Conservation (phyloP, 2,888 invertebrate species). For the Octonoba sinensis region DNA sequence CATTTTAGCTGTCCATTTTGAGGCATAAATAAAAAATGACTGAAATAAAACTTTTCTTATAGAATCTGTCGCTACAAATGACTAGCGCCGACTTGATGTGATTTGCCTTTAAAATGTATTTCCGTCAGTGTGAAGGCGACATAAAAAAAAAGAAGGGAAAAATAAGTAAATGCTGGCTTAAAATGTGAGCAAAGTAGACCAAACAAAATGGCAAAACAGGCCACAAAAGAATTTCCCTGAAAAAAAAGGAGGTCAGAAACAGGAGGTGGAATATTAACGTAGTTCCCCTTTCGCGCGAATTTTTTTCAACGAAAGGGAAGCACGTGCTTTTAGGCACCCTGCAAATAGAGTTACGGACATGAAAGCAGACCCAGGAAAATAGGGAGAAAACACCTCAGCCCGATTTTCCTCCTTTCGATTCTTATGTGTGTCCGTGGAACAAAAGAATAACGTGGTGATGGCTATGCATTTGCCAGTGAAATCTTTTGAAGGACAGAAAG, state of each 20-base stretch:
- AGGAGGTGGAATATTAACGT: slow-evolving; percentile 11
- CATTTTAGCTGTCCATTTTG: too few relatives aligned
- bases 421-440: neutral
- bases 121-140: too few relatives aligned
- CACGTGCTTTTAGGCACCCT: slow-evolving; percentile 12
- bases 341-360: slow-evolving; percentile 13
- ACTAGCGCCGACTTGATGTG: too few relatives aligned
- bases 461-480: slow-evolving; percentile 15
- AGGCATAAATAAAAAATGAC: too few relatives aligned
- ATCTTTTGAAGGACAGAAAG: slow-evolving; percentile 12
- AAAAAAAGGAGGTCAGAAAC: slow-evolving; percentile 3
- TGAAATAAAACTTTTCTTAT: too few relatives aligned
- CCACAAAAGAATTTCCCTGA: neutral
- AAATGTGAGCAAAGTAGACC: neutral
- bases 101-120: too few relatives aligned
- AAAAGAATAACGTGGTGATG: slow-evolving; percentile 5
- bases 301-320: slow-evolving; percentile 1
- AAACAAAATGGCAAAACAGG: slow-evolving; percentile 4
- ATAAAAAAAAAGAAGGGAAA: too few relatives aligned
- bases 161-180: too few relatives aligned
- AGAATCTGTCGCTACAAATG: too few relatives aligned
- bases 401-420: slow-evolving; percentile 1
- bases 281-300: neutral
- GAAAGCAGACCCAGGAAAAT: slow-evolving; percentile 8
- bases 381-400: slow-evolving; percentile 1